Evolutionary conservation across 2,888 invertebrate genomes (phyloP), one percentile per base, ranked within the genome.

Genomic region (Hyppa rectilinea): DNA sequence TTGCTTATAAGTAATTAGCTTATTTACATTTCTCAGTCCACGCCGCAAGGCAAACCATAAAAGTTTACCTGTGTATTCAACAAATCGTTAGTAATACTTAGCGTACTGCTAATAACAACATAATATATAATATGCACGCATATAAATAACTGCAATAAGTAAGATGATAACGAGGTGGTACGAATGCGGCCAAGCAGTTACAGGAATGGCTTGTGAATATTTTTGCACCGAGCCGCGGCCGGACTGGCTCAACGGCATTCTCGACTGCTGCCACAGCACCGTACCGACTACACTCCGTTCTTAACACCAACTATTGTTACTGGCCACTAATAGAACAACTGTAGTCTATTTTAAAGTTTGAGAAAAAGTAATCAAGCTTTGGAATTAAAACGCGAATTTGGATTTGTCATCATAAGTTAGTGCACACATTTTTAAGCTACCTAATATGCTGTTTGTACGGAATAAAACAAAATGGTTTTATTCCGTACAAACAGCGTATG

Each of bases 211-310:
- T 85, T 85, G 90, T 87, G 89, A 90, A 91, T 91, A 89, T 91
- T 90, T 91, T 91, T 91, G 91, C 90, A 87, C 83, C 85, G 88
- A 85, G 88, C 85, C 86, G 87, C 87, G 87, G 79, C 80, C 83
- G 78, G 90, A 94, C 93, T 92, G 88, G 93, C 93, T 88, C 85
- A 88, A 89, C 94, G 83, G 89, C 94, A 94, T 94, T 94, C 94
- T 90, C 91, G 80, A 81, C 84, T 86, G 85, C 87, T 84, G 81
- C 86, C 85, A 82, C 86, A 80, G 82, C 84, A 82, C 72, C 68
- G 81, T 69, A 71, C 72, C 47, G 67, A 61, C 61, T 65, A 60
- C 45, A 52, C 62, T 71, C 61, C 64, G 50, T 49, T 64, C 61
- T 61, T 62, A 63, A 56, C 62, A 75, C 50, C 31, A 66, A 63